Conservation (phyloP, 1,140 invertebrate genomes). For the Heliconius eleuchia region DNA sequence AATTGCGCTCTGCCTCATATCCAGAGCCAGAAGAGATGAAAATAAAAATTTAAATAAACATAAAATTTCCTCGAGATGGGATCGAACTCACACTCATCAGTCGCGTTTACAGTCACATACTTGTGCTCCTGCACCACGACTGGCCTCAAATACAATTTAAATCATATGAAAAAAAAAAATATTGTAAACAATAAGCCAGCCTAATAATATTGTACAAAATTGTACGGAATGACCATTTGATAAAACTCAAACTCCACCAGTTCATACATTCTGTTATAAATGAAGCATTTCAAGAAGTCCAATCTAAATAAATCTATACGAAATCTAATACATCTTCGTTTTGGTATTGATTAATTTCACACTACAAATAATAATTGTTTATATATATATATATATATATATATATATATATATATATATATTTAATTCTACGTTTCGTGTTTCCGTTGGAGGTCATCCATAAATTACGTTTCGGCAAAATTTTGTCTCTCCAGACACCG, state of each 20-base stretch:
- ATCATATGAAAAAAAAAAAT: background rate
- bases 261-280: constrained; percentile 27
- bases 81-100: too few relatives aligned
- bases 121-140: too few relatives aligned
- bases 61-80: too few relatives aligned
- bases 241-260: constrained; percentile 28
- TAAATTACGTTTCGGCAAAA: too few relatives aligned
- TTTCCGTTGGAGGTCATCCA: constrained; percentile 9
- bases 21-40: too few relatives aligned
- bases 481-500: too few relatives aligned
- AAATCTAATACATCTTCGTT: constrained; percentile 40
- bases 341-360: constrained; percentile 39
- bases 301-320: constrained; percentile 43
- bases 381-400: background rate
- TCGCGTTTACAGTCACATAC: too few relatives aligned
- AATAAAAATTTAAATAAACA: too few relatives aligned
- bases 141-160: constrained; percentile 18
- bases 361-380: constrained; percentile 38
- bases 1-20: too few relatives aligned
- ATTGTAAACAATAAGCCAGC: constrained; percentile 25
- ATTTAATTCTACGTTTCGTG: constrained; percentile 18
- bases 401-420: background rate
- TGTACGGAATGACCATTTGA: constrained; percentile 40
- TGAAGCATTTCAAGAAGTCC: constrained; percentile 27
- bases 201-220: constrained; percentile 40